These are phyloP conservation scores for Leucophenga varia DNA, from an alignment of 1,140 invertebrate genomes.

Conservation along the genomic window DNA sequence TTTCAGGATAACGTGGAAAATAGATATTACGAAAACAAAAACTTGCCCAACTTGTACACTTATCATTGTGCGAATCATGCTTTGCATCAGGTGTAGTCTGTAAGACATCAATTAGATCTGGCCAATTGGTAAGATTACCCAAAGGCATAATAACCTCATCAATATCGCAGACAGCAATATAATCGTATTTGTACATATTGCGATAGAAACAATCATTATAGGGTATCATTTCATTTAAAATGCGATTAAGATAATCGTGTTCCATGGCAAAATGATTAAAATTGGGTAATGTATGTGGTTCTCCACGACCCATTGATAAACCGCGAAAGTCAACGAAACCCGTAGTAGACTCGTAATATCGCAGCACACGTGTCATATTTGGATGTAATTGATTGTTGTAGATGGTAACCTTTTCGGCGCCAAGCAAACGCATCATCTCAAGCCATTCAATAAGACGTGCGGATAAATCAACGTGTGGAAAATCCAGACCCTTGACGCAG, in stretches of 20 bases:
- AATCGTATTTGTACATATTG: slow-evolving; percentile 74
- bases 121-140: slow-evolving; percentile 59
- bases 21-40: slow-evolving; percentile 43
- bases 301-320: slow-evolving; percentile 66
- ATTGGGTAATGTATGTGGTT: slow-evolving; percentile 63
- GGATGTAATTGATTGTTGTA: slow-evolving; percentile 87
- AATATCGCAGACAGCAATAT: slow-evolving; percentile 72
- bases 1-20: slow-evolving; percentile 29
- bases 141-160: slow-evolving; percentile 77
- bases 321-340: slow-evolving; percentile 66
- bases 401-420: slow-evolving; percentile 87
- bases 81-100: slow-evolving; percentile 21
- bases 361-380: slow-evolving; percentile 82
- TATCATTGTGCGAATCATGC: background rate
- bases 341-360: slow-evolving; percentile 34
- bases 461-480: slow-evolving; percentile 83
- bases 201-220: slow-evolving; percentile 83
- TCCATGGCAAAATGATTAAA: slow-evolving; percentile 61
- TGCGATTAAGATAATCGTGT: slow-evolving; percentile 24
- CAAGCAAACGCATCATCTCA: slow-evolving; percentile 82
- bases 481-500: slow-evolving; percentile 90
- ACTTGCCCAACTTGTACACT: slow-evolving; percentile 29
- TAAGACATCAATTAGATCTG: slow-evolving; percentile 25
- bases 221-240: slow-evolving; percentile 76
- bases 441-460: slow-evolving; percentile 92